These are phyloP conservation scores for Campaea margaritaria DNA, from an alignment of 2,888 invertebrate genomes.

Conservation along the genomic window DNA sequence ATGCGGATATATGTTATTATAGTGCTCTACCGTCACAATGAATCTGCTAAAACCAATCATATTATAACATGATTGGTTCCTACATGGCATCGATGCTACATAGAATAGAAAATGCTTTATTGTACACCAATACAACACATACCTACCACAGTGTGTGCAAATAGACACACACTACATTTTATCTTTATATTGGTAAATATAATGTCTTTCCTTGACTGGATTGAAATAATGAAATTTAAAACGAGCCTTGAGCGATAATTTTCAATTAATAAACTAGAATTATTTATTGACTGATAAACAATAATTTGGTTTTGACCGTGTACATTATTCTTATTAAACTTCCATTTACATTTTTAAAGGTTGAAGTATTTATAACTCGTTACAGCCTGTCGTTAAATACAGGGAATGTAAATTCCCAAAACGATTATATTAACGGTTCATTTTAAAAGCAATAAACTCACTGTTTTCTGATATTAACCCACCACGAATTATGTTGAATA, in stretches of 20 bases:
- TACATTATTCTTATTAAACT: slow-evolving; percentile 31
- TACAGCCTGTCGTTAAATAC: slow-evolving; percentile 37
- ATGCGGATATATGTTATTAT: no score
- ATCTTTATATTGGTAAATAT: no score
- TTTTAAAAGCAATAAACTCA: slow-evolving; percentile 33
- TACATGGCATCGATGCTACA: no score
- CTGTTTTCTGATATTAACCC: slow-evolving; percentile 28
- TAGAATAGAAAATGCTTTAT: no score
- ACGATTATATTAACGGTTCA: slow-evolving; percentile 47
- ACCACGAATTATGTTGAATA: slow-evolving; percentile 12
- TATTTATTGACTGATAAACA: slow-evolving; percentile 12
- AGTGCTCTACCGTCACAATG: no score
- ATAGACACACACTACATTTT: no score
- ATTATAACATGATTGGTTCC: no score
- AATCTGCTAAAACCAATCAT: no score
- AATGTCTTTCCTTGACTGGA: no score
- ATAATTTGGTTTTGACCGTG: slow-evolving; percentile 23
- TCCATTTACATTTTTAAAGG: slow-evolving; percentile 36
- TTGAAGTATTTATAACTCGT: slow-evolving; percentile 34
- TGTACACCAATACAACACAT: no score
- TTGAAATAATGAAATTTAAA: no score
- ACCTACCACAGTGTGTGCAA: no score
- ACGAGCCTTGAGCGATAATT: not conserved
- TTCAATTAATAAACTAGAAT: not conserved
- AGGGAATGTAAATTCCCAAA: slow-evolving; percentile 44